Evolutionary conservation across 2,797 vertebrate genomes (phyloP), one percentile per base, ranked within the genome.

Genomic region (Gadopsis marmoratus): DNA sequence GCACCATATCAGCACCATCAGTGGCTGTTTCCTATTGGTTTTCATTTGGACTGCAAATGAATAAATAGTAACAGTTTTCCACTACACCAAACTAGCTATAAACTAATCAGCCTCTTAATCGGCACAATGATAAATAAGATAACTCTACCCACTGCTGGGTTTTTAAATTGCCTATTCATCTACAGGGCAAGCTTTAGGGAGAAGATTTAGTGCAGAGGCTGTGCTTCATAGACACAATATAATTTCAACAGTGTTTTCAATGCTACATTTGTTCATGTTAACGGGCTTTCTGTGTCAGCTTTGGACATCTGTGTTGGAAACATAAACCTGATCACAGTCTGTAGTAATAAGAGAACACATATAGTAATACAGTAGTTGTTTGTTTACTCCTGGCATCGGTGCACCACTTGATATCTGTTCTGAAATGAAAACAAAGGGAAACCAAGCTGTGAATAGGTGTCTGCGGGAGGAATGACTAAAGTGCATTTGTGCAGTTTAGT

Each of bases 111-210:
- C 70, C 66, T 82, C 81, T 82, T 93, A 93, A 93, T 93, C 88
- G 77, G 82, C 83, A 88, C 81, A 85, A 73, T 91, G 91, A 93
- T 86, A 83, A 93, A 93, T 88, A 89, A 86, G 90, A 92, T 89
- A 90, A 90, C 83, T 92, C 56, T 82, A 90, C 89, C 86, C 77
- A 89, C 90, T 90, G 89, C 92, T 89, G 93, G 82, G 90, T 86
- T 92, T 93, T 93, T 76, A 93, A 93, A 94, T 93, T 92, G 93
- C 90, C 92, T 93, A 92, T 93, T 94, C 91, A 92, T 94, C 91
- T 84, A 74, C 78, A 77, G 78, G 74, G 84, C 63, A 88, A 53
- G 78, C 86, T 81, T 88, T 72, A 73, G 79, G 48, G 67, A 74
- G 67, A 39, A 64, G 80, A 91, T 79, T 79, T 63, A 51, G 84